Conservation (phyloP, 2,797 vertebrate species). For the Pangasius larnaudii region DNA sequence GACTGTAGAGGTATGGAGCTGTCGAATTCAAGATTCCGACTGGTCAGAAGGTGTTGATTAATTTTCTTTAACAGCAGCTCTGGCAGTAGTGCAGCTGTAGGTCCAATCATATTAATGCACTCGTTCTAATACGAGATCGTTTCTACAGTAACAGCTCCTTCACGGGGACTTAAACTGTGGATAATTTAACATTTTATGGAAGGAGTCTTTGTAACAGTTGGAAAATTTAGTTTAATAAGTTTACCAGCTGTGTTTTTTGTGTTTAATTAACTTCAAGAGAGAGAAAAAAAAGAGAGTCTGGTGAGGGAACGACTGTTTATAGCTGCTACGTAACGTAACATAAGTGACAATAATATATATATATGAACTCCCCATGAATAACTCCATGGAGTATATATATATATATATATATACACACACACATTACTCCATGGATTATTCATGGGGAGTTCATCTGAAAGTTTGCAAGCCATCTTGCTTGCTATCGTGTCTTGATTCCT, state of each 20-base stretch:
- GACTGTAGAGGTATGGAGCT: not conserved
- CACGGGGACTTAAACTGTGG: not conserved
- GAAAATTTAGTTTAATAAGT: not conserved
- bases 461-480: too few relatives aligned
- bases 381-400: too few relatives aligned
- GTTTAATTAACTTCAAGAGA: too few relatives aligned
- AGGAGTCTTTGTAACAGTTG: not conserved
- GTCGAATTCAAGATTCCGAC: not conserved
- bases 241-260: not conserved
- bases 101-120: too few relatives aligned
- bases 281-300: too few relatives aligned
- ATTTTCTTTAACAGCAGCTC: not conserved
- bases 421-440: too few relatives aligned
- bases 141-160: not conserved
- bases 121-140: not conserved
- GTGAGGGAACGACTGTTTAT: not conserved
- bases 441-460: too few relatives aligned
- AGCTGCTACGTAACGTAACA: not conserved
- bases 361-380: too few relatives aligned
- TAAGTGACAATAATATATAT: not conserved
- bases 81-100: not conserved
- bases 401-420: too few relatives aligned
- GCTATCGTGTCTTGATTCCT: not conserved
- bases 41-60: not conserved
- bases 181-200: not conserved